These are phyloP conservation scores for Erpornis zantholeuca DNA, from an alignment of 2,113 vertebrate species.

Conservation along the genomic window DNA sequence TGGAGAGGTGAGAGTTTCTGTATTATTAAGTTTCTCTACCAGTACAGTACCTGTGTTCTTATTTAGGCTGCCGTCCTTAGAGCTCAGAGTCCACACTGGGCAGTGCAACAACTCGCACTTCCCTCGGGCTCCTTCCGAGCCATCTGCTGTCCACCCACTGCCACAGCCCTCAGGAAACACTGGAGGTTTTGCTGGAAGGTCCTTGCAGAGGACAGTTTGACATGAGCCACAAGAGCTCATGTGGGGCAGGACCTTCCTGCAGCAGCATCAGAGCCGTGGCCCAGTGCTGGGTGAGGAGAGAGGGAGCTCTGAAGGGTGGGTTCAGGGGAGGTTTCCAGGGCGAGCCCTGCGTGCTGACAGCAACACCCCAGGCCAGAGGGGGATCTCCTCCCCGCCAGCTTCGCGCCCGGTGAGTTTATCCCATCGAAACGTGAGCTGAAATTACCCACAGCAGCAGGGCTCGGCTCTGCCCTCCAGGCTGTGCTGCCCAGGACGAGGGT, in stretches of 20 bases:
- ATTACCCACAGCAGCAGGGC: not conserved
- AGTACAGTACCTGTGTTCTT: not conserved
- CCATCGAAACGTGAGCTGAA: not conserved
- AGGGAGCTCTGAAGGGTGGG: not conserved
- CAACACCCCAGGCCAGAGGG: not conserved
- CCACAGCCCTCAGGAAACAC: fast-evolving
- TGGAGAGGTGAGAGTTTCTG: not conserved
- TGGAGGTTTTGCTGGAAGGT: not conserved
- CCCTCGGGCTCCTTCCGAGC: not conserved
- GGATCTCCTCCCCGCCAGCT: not conserved
- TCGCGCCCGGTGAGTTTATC: not conserved
- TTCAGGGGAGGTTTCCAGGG: not conserved
- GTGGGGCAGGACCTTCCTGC: not conserved
- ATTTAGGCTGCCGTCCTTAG: not conserved
- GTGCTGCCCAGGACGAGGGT: fast-evolving
- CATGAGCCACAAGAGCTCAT: not conserved
- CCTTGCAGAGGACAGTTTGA: not conserved
- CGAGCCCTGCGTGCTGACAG: not conserved
- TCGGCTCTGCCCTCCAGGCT: not conserved
- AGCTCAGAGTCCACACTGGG: not conserved
- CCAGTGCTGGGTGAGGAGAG: not conserved
- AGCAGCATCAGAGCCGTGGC: fast-evolving
- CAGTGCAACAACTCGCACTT: not conserved
- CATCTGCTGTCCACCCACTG: not conserved
- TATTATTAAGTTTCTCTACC: not conserved